Base-by-base conservation (phyloP, 2,113 vertebrate species). In the Meriones unguiculatus region DNA sequence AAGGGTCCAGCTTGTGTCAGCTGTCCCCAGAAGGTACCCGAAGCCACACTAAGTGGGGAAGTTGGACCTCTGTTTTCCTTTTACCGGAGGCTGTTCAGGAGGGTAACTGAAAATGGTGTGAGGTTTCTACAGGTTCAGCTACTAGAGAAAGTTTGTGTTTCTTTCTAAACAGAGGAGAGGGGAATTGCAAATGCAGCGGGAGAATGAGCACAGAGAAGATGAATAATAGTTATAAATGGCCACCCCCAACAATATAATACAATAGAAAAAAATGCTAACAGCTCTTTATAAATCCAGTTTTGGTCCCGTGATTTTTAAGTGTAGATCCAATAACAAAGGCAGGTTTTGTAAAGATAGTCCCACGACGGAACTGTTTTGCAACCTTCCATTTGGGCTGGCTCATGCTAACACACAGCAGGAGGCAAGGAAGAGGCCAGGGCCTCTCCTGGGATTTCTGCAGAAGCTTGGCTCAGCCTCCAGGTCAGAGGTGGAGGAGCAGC, bases 401-500 rank as follows among this genome's bases (percentile, higher is more conserved):
- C 86, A 50, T 50, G 41, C 89, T 89, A 85, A 28, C 65, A 25
- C 1, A 22, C 82, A 96, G 78, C 8, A 85, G 85, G 62, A 78
- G 77, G 67, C 0, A 2, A 90, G 89, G 87, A n/a, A 90, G 46
- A 13, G 28, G 69, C 59, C 62, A 6, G 67, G 77, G 57, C 62
- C 20, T 95, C 95, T 90, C 50, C 72, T 0, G 54, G 88, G 94
- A 69, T 54, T 70, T 94, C 72, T 54, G 91, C 89, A 4, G 50
- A 70, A 54, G 76, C 24, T 78, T 86, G 22, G 76, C 82, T 76
- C 35, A 46, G 76, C 30, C 62, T 11, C 32, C 1, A 1, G 77
- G 90, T 93, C 88, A 87, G 90, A 95, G 92, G 64, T 65, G n/a
- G 90, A 84, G 87, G 20, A 80, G 78, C 9, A 41, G 75, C 73